Percentiles rank a stretch among this genome's conserved stretches.
Conservation (phyloP, 2,888 invertebrate species). For the Zeuzera pyrina region DNA sequence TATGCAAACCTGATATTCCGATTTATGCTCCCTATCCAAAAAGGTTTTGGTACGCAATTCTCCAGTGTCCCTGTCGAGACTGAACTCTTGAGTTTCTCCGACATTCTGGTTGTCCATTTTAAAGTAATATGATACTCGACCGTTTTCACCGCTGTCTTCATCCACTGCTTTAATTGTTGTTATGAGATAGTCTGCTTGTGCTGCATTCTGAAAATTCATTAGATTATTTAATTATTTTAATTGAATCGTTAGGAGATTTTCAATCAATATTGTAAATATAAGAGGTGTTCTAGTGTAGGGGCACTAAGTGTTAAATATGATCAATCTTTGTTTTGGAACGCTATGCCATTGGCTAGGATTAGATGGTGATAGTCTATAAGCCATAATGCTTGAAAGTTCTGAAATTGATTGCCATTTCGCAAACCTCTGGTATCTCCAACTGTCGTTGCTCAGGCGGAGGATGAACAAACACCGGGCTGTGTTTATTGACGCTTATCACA, state of each 20-base stretch:
- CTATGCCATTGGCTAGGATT: no score
- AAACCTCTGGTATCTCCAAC: slow-evolving; percentile 88
- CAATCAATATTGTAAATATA: no score
- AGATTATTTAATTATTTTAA: no score
- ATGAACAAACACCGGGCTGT: slow-evolving; percentile 85
- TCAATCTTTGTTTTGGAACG: no score
- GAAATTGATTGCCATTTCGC: no score
- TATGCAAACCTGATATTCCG: slow-evolving; percentile 53
- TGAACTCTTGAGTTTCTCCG: slow-evolving; percentile 87
- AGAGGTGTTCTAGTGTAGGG: no score
- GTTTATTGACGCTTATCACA: slow-evolving; percentile 85
- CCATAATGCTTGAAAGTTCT: no score
- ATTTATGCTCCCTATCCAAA: slow-evolving; percentile 80
- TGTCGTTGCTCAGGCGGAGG: slow-evolving; percentile 84
- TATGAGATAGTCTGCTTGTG: slow-evolving; percentile 82
- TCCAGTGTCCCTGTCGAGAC: slow-evolving; percentile 83
- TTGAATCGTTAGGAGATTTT: no score
- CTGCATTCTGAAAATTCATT: slow-evolving; percentile 74
- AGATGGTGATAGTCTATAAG: no score
- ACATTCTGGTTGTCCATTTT: slow-evolving; percentile 84
- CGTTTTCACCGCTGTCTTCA: slow-evolving; percentile 87
- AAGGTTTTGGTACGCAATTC: slow-evolving; percentile 85
- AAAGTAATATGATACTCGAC: slow-evolving; percentile 86
- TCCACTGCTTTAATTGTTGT: slow-evolving; percentile 88
- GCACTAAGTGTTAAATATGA: no score